Base-by-base conservation (phyloP, 2,888 invertebrate species). In the Hirtodrosophila confusa region DNA sequence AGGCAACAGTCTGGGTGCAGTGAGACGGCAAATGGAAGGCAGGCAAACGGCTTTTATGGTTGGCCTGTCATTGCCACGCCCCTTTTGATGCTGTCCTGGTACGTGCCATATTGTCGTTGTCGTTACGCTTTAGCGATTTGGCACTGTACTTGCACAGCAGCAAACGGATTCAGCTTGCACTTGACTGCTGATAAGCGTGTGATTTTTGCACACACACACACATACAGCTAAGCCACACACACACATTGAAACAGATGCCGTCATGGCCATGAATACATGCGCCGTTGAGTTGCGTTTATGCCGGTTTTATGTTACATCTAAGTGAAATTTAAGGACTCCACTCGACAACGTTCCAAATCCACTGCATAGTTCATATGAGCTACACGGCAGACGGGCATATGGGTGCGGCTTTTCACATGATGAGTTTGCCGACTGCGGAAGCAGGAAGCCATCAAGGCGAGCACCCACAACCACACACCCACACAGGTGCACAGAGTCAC, bases 241-340 rank as follows among this genome's bases (percentile, higher is more conserved):
- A 43, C 29, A 41, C 49, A 44, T 36, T 37, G 43, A 69, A 44
- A 43, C 55, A 71, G 48, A 54, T 66, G 71, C 47, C 67, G 60
- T 69, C 69, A 74, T 75, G 72, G 75, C 69, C 69, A 76, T 88
- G 79, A 86, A 79, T 86, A 75, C 69, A 88, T 79, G 80, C 80
- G 65, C 80, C 86, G 88, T 75, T 69, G 70, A 68, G 56, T 70
- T 87, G 85, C 85, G 85, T 78, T 88, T 85, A 85, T 84, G 74
- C 74, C 79, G 69, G 78, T 88, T 88, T 86, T 86, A 86, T 86
- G 86, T 88, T 88, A 88, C 86, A 73, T 76, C 80, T 89, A 87
- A 89, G 89, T 87, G 87, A 87, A 88, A 89, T 89, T 85, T 88
- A 88, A 87, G 87, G 79, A 89, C 89, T 87, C 73, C 78, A 76